Conservation (phyloP, 2,888 invertebrate species). For the Antitype chi region DNA sequence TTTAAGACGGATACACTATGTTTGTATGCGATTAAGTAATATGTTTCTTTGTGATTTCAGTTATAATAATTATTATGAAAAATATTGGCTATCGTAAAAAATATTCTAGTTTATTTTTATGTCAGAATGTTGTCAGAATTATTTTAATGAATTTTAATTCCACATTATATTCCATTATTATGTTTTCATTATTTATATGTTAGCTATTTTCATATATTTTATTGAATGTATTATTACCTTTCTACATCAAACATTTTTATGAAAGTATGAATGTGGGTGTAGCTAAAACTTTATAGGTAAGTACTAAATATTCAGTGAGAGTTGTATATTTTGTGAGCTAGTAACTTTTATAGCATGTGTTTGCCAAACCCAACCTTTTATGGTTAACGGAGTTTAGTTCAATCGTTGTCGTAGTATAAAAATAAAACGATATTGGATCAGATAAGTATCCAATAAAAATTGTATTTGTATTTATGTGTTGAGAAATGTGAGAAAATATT, state of each 20-base stretch:
- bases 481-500: not conserved
- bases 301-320: conserved; percentile 10
- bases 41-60: not conserved
- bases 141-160: conserved; percentile 51
- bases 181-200: conserved; percentile 28
- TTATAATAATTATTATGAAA: not conserved
- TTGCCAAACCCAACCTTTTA: conserved; percentile 31
- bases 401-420: conserved; percentile 13
- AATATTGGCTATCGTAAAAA: not conserved
- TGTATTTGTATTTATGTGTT: conserved; percentile 6
- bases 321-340: conserved; percentile 38
- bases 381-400: conserved; percentile 1
- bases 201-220: conserved; percentile 37
- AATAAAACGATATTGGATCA: conserved; percentile 20
- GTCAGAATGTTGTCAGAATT: conserved; percentile 31
- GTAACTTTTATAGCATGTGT: conserved; percentile 34
- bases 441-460: conserved; percentile 18
- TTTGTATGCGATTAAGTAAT: not conserved
- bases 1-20: not conserved
- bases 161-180: conserved; percentile 9
- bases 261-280: conserved; percentile 14
- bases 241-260: conserved; percentile 10
- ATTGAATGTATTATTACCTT: conserved; percentile 10
- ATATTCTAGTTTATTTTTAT: not conserved
- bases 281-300: conserved; percentile 12